A percentile compares a stretch with the other conserved stretches of the same genome.
Evolutionary conservation across 2,113 vertebrate species (phyloP).

Genomic region (Dipodomys merriami): DNA sequence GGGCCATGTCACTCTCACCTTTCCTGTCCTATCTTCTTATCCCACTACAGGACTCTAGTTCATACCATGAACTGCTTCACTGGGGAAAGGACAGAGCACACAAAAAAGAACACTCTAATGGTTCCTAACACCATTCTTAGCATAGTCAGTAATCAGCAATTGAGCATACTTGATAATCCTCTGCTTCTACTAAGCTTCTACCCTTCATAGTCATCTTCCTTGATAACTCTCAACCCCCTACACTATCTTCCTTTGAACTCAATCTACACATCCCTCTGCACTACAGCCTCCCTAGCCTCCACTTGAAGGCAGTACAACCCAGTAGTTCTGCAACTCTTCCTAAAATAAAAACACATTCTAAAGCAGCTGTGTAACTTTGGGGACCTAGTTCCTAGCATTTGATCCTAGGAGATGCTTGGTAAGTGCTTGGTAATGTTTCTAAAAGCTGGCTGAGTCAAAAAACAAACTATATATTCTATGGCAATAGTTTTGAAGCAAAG

Average conservation of each 20-base stretch:
- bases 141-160: not conserved
- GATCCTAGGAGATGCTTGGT: not conserved
- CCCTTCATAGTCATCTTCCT: not conserved
- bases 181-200: not conserved
- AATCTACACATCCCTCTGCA: not conserved
- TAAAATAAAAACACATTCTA: too few relatives aligned
- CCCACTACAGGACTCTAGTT: not conserved
- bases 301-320: not conserved
- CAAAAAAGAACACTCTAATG: not conserved
- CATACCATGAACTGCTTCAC: not conserved
- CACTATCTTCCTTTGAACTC: not conserved
- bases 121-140: not conserved
- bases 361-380: not conserved
- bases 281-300: not conserved
- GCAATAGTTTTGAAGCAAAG: not conserved
- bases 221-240: not conserved
- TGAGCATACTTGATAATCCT: not conserved
- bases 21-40: not conserved
- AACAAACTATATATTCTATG: conserved; percentile 31
- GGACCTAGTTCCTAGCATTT: not conserved
- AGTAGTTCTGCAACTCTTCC: not conserved
- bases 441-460: not conserved
- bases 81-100: not conserved
- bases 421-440: too few relatives aligned
- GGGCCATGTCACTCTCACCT: not conserved